These are phyloP conservation scores for Diarsia dahlii DNA, from an alignment of 2,888 invertebrate species.

Conservation along the genomic window DNA sequence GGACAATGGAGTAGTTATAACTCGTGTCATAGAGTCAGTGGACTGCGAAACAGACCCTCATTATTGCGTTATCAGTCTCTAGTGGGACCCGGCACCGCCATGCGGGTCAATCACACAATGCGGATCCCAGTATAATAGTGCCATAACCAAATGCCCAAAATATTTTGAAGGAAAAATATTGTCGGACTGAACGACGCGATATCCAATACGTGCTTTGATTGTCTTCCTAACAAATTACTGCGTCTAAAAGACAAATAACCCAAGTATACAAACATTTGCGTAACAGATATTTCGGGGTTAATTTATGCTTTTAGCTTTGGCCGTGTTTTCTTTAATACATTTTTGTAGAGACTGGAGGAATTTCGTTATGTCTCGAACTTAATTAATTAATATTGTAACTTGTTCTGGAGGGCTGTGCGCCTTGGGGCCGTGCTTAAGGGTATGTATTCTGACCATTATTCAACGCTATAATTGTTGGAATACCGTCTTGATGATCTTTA, in stretches of 20 bases:
- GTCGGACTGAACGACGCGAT: constrained; percentile 26
- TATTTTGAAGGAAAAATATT: constrained; percentile 25
- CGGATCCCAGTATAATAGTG: constrained; percentile 37
- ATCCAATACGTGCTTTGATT: constrained; percentile 58
- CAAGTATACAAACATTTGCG: constrained; percentile 58
- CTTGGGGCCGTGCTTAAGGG: neutral
- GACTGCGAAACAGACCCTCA: constrained; percentile 66
- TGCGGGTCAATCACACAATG: constrained; percentile 67
- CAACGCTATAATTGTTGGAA: neutral
- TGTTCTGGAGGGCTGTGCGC: neutral
- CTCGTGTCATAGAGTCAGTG: constrained; percentile 66
- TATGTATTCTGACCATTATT: neutral
- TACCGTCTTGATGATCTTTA: constrained; percentile 1
- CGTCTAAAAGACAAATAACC: constrained; percentile 60
- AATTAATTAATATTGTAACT: constrained; percentile 27
- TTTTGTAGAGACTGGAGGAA: constrained; percentile 34
- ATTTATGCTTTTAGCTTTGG: constrained; percentile 57
- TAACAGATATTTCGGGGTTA: constrained; percentile 59
- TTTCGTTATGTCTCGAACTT: constrained; percentile 10
- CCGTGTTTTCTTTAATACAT: constrained; percentile 47
- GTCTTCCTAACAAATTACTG: constrained; percentile 54
- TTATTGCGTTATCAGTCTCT: constrained; percentile 70
- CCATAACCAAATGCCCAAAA: constrained; percentile 41
- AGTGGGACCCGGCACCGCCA: constrained; percentile 46
- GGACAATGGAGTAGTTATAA: constrained; percentile 63